Percentiles rank a stretch among this genome's conserved stretches.
These are phyloP conservation scores for Calyptommatus sinebrachiatus DNA, from an alignment of 2,113 vertebrate genomes.

Conservation along the genomic window DNA sequence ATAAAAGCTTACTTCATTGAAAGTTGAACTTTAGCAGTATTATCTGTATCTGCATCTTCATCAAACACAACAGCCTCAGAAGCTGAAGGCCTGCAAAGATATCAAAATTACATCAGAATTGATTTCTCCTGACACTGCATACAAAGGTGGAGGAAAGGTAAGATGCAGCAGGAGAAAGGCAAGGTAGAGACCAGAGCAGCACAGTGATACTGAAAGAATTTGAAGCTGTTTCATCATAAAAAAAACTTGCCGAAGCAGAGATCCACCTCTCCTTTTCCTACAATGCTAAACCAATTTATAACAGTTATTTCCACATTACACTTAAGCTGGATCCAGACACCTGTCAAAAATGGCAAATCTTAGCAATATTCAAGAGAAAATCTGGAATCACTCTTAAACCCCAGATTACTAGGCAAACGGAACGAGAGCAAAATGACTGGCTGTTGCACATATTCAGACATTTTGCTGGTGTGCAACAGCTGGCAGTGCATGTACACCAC, in stretches of 20 bases:
- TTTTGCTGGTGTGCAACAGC: too few species aligned
- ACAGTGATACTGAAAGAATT: slow-evolving; percentile 19
- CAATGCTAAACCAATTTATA: background rate
- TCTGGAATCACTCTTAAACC: too few species aligned
- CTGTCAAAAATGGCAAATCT: too few species aligned
- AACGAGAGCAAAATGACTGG: too few species aligned
- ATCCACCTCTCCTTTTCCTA: background rate
- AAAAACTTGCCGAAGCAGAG: background rate
- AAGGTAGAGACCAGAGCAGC: background rate
- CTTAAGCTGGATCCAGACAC: too few species aligned
- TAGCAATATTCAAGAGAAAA: too few species aligned
- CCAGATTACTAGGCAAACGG: too few species aligned
- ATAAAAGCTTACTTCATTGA: slow-evolving; percentile 79
- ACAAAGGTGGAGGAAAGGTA: background rate
- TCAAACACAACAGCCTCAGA: slow-evolving; percentile 71
- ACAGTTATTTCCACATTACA: too few species aligned
- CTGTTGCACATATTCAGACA: too few species aligned
- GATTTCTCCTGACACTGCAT: slow-evolving; percentile 3
- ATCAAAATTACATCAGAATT: slow-evolving; percentile 30
- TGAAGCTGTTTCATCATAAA: background rate
- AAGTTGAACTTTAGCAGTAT: slow-evolving; percentile 85
- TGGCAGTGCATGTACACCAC: too few species aligned
- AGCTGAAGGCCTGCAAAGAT: slow-evolving; percentile 61
- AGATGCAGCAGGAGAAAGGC: slow-evolving; percentile 29
- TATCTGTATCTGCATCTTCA: slow-evolving; percentile 71